phyloP scores from a whole-genome alignment of 1,140 invertebrate genomes.

The Magallana ariakensis region DNA sequence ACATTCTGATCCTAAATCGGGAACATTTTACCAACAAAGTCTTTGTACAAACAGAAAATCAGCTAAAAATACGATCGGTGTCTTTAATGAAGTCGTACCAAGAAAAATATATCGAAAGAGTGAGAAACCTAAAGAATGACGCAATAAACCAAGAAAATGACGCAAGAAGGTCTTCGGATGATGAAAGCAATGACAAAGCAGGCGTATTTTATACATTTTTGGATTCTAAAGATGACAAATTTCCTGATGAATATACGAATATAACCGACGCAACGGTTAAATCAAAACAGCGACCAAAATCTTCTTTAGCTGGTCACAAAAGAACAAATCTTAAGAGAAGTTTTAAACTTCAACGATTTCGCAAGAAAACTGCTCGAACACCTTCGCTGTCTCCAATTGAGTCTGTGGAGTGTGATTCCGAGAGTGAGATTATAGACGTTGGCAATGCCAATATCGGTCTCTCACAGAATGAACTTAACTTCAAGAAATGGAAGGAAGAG shows the following conservation, averaged over 20 bases:
- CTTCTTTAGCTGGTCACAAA: neutral
- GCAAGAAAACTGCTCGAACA: slow-evolving; percentile 18
- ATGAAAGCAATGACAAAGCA: too few relatives aligned
- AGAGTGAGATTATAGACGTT: neutral
- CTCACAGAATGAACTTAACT: neutral
- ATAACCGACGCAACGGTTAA: too few relatives aligned
- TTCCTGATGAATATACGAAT: too few relatives aligned
- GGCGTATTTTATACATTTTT: too few relatives aligned
- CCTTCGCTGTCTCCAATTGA: neutral
- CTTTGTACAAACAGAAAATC: slow-evolving; percentile 1
- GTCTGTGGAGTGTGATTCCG: slow-evolving; percentile 1
- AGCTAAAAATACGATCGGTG: neutral
- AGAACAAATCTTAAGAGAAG: neutral
- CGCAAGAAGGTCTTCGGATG: too few relatives aligned
- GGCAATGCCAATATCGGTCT: neutral
- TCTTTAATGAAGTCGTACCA: neutral
- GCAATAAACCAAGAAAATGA: neutral
- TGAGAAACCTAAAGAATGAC: neutral
- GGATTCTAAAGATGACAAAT: too few relatives aligned
- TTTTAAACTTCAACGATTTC: neutral
- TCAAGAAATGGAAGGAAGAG: neutral
- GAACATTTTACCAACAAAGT: neutral
- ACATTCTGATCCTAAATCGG: neutral
- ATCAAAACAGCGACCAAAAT: neutral
- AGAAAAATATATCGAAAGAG: neutral